These are phyloP conservation scores for Liparis tanakae DNA, from an alignment of 2,797 vertebrate genomes.

Conservation along the genomic window DNA sequence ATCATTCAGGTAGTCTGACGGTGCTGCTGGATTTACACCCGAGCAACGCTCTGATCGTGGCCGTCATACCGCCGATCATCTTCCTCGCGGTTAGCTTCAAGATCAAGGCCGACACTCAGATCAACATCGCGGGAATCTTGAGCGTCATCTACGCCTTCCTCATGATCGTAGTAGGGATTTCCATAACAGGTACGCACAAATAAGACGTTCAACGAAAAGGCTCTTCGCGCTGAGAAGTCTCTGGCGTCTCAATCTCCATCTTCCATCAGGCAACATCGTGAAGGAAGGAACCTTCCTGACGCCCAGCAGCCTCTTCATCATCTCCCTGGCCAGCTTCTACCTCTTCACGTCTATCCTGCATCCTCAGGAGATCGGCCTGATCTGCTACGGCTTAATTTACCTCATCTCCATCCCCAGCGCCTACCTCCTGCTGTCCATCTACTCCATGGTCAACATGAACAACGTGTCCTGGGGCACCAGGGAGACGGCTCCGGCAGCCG, in stretches of 20 bases:
- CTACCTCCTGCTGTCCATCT: constrained; percentile 76
- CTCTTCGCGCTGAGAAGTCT: neutral
- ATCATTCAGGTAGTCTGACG: constrained; percentile 63
- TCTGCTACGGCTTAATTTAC: constrained; percentile 72
- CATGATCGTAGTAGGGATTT: constrained; percentile 54
- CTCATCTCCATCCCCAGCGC: constrained; percentile 72
- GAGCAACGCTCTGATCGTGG: constrained; percentile 51
- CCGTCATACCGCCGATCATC: constrained; percentile 63
- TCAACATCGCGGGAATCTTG: constrained; percentile 68
- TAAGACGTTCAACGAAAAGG: neutral
- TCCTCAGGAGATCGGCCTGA: constrained; percentile 71
- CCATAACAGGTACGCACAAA: constrained; percentile 24
- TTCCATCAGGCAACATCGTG: constrained; percentile 66
- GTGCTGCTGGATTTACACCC: constrained; percentile 33
- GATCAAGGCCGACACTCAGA: constrained; percentile 75
- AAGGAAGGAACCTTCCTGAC: constrained; percentile 68
- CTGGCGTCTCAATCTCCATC: neutral
- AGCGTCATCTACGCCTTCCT: constrained; percentile 75
- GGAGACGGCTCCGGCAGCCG: constrained; percentile 50
- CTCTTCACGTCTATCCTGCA: constrained; percentile 68
- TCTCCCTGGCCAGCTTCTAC: constrained; percentile 60
- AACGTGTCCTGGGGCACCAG: constrained; percentile 82
- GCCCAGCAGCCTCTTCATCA: constrained; percentile 75
- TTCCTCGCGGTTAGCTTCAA: constrained; percentile 74
- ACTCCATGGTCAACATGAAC: constrained; percentile 80